A percentile compares a stretch with the other conserved stretches of the same genome.
Evolutionary conservation across 2,797 vertebrate species (phyloP).

Genomic region (Pseudomugil tenellus): DNA sequence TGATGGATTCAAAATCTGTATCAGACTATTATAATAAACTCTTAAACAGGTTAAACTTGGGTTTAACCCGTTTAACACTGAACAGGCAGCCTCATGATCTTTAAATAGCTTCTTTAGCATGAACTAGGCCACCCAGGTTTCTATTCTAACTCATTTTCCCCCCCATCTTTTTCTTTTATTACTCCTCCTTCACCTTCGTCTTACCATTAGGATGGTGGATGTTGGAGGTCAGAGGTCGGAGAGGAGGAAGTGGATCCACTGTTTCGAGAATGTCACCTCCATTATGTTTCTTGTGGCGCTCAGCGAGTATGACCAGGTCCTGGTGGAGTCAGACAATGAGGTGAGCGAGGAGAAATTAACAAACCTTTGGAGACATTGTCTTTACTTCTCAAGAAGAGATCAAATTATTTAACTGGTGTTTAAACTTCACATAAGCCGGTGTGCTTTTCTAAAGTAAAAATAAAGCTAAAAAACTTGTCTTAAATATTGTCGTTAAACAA

Average conservation of each 20-base stretch:
- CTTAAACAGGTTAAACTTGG: not conserved
- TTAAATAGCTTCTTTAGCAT: not conserved
- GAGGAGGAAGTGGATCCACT: slow-evolving; percentile 99
- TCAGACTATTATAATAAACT: not conserved
- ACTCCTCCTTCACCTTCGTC: slow-evolving; percentile 11
- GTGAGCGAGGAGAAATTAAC: slow-evolving; percentile 65
- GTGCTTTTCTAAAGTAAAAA: not conserved
- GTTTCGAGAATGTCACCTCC: slow-evolving; percentile 99
- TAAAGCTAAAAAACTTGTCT: no score
- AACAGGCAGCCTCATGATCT: not conserved
- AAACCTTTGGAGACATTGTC: not conserved
- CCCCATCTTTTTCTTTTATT: slow-evolving; percentile 4
- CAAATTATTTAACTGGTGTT: not conserved
- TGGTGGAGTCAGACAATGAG: slow-evolving; percentile 99
- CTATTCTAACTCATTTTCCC: slow-evolving; percentile 1
- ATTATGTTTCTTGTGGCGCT: slow-evolving; percentile 99
- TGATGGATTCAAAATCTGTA: slow-evolving; percentile 66
- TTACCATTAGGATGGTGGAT: slow-evolving; percentile 92
- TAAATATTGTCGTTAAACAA: not conserved
- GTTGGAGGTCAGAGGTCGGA: slow-evolving; percentile 98
- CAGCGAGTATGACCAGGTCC: slow-evolving; percentile 98
- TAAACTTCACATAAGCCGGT: not conserved
- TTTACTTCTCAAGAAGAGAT: not conserved
- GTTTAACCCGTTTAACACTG: not conserved
- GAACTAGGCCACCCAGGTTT: not conserved